Evolutionary conservation across 2,888 invertebrate species (phyloP).

Genomic region (Noctua fimbriata): DNA sequence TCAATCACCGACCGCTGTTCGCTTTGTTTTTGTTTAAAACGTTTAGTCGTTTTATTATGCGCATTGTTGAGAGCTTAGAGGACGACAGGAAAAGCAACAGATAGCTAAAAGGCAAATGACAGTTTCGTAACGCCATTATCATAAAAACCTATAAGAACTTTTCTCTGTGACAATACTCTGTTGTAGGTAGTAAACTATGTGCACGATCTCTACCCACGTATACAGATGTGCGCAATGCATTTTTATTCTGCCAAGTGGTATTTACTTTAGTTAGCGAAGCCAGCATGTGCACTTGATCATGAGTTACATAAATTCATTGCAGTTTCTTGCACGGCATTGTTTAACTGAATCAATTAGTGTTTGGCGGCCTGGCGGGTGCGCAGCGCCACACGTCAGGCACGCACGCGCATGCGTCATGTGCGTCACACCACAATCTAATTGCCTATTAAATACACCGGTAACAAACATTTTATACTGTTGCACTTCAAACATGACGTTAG

Average conservation of each 20-base stretch:
- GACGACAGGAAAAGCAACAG: neutral
- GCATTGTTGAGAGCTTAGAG: neutral
- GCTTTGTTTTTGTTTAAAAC: constrained; percentile 60
- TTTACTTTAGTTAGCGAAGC: constrained; percentile 36
- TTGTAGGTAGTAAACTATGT: neutral
- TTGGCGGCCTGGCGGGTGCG: constrained; percentile 44
- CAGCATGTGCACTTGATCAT: constrained; percentile 46
- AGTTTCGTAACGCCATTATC: neutral
- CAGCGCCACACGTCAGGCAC: constrained; percentile 67
- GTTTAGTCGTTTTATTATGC: constrained; percentile 5
- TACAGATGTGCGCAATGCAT: constrained; percentile 13
- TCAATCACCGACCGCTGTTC: constrained; percentile 70
- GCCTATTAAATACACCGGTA: constrained; percentile 73
- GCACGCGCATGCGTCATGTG: constrained; percentile 76
- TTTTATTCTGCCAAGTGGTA: constrained; percentile 15
- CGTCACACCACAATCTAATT: constrained; percentile 79
- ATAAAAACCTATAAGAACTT: neutral
- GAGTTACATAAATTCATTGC: constrained; percentile 62
- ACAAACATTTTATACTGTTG: constrained; percentile 67
- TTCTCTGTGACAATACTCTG: neutral
- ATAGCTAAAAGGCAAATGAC: neutral
- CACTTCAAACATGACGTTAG: constrained; percentile 64
- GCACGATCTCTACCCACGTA: neutral
- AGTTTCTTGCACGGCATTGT: constrained; percentile 60
- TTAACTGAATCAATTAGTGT: constrained; percentile 64